Base-by-base conservation (phyloP, 2,113 vertebrate genomes). In the Oncorhynchus gorbuscha region DNA sequence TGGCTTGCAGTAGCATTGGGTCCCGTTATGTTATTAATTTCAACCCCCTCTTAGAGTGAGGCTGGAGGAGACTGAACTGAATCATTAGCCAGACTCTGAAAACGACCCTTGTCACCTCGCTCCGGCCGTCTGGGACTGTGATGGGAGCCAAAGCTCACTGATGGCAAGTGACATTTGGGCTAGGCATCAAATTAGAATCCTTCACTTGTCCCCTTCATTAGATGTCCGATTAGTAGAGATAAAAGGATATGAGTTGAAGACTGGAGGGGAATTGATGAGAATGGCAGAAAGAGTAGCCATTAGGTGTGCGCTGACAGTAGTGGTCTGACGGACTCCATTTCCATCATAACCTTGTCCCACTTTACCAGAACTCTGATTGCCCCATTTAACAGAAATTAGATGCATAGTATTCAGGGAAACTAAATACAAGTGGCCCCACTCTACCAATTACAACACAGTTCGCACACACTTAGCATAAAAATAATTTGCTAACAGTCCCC, bases 401-500 rank as follows among this genome's bases (percentile, higher is more conserved):
- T 76, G 65, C 65, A 69, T 4, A 28, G 18, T 28, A 45, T 35
- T 67, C 28, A 6, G 18, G 55, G 58, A 77, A 49, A 69, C 26
- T 65, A 24, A 66, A 61, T 48, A 71, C 75, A 58, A 72, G 65
- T 39, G 61, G 55, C 30, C 64, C 55, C 30, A 51, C 22, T 75
- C 75, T 49, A 51, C 68, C 58, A 76, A 73, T 73, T 51, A 73
- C 12, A n/a, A 26, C 16, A 30, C 22, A 51, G 59, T 67, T 69
- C 62, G 39, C 39, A 13, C 59, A 28, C 69, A 62, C 30, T 76
- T 72, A 45, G 74, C 61, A 32, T 71, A 32, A 24, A 80, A 76
- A 76, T 76, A 11, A 81, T 58, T 81, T 78, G 68, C 59, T 76
- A 80, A 77, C 69, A 48, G 61, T 59, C 32, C 69, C 70, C 55